Base-by-base conservation (phyloP, 1,140 invertebrate genomes). In the Trichogramma pretiosum region DNA sequence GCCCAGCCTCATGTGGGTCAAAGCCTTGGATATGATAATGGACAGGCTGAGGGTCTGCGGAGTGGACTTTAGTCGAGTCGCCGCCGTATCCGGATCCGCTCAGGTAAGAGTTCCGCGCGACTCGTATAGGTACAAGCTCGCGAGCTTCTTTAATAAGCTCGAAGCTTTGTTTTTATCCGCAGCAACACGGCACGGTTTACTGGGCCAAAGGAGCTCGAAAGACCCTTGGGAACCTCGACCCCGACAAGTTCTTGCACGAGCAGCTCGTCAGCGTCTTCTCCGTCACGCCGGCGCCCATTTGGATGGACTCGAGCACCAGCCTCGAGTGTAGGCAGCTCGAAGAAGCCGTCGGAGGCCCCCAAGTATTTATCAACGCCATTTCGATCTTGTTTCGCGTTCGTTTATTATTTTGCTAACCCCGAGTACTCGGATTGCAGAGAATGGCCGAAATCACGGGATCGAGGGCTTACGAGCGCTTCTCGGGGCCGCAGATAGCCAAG, bases 111-210 rank as follows among this genome's bases (percentile, higher is more conserved):
- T 5, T 5, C 24, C 5, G 5, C 24, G 24, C 24, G 24, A 5
- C 24, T 11, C 24, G 24, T 7, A 28, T 11, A 5, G 24, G 16
- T 24, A 17, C 17, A 21, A 17, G 36, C 13, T 11, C 23, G n/a
- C n/a, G n/a, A 14, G 23, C 16, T 14, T 22, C 23, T 14, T 28
- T 23, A 36, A 38, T 47, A 18, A 11, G 37, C 39, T 28, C 19
- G 18, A 14, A 38, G 18, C n/a, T 24, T 47, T 16, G 22, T 43
- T 34, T 18, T 34, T 44, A 16, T 49, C 46, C 73, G 17, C 60
- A 95, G 87, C 94, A 98, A 89, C 93, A 97, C 71, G 93, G 93
- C 0, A 93, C 91, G 44, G 84, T 98, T 5, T 97, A 89, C 71
- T 98, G 94, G 93, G 78, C 81, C 37, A 82, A 78, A 55, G 85